Conservation (phyloP, 2,113 vertebrate genomes). For the Colossoma macropomum region DNA sequence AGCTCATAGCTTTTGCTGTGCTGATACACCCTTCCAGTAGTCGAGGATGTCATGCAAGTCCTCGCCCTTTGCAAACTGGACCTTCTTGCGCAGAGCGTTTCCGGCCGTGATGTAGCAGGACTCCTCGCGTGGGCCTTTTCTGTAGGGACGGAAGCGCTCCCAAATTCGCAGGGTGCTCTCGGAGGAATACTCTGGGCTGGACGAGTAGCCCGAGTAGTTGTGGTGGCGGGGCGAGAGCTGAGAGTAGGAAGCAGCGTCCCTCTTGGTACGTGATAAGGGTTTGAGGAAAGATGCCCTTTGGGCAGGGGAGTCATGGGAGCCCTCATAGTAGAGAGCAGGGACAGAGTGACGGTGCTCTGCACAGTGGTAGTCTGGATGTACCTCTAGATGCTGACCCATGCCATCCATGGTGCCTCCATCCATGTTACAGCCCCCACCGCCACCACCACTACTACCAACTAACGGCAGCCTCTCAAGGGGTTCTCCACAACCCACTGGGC, state of each 20-base stretch:
- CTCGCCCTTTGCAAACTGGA: slow-evolving; percentile 99
- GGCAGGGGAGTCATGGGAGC: slow-evolving; percentile 88
- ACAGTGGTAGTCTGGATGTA: slow-evolving; percentile 96
- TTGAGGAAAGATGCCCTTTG: slow-evolving; percentile 95
- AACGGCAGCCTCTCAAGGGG: slow-evolving; percentile 93
- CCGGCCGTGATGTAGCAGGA: slow-evolving; percentile 96
- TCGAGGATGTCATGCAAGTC: slow-evolving; percentile 99
- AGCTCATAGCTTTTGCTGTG: slow-evolving; percentile 97
- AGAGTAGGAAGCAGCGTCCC: slow-evolving; percentile 94
- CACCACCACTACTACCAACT: slow-evolving; percentile 80
- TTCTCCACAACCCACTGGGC: slow-evolving; percentile 88
- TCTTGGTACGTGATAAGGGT: slow-evolving; percentile 92
- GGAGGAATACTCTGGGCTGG: slow-evolving; percentile 96
- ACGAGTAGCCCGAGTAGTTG: slow-evolving; percentile 96
- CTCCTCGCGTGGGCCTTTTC: slow-evolving; percentile 93
- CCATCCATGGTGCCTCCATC: slow-evolving; percentile 54
- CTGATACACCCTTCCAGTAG: slow-evolving; percentile 99
- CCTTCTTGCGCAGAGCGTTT: slow-evolving; percentile 97
- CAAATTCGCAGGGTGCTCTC: slow-evolving; percentile 98
- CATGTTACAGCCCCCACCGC: slow-evolving; percentile 70
- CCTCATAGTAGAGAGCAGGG: slow-evolving; percentile 82
- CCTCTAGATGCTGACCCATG: slow-evolving; percentile 86
- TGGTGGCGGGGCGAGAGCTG: slow-evolving; percentile 96
- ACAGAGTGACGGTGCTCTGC: slow-evolving; percentile 98
- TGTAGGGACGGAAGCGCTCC: slow-evolving; percentile 98